Base-by-base conservation (phyloP, 2,797 vertebrate genomes). In the Fratercula arctica region DNA sequence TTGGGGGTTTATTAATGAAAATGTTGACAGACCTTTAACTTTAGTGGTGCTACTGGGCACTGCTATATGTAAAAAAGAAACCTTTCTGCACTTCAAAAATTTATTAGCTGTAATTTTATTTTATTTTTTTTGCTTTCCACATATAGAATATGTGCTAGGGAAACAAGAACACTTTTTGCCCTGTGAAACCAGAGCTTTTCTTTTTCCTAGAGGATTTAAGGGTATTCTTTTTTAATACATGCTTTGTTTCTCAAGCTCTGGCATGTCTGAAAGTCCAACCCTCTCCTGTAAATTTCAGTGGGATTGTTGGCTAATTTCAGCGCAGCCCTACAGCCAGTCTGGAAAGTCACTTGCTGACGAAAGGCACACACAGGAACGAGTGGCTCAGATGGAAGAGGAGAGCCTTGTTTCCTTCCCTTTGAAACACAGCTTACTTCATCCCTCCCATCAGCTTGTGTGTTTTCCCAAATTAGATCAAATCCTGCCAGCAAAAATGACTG, bases 51-150 rank as follows among this genome's bases (percentile, higher is more conserved):
- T 91, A 93, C 80, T 92, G 90, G 89, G 48, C 37, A 80, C 45
- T 0, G 0, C 57, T 94, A 54, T 69, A 78, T 54, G 53, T 77
- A 90, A 96, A 95, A 91, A 77, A 4, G 5, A 88, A 86, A 77
- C 13, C 21, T 92, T 96, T 95, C 87, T 85, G 29, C 89, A 92
- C 79, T 82, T 68, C 64, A 83, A 57, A 78, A 79, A 90, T 75
- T 93, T 95, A 95, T 93, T 95, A 87, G 45, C 66, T 97, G 80
- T 54, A 95, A 91, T 93, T 94, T 87, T n/a, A 28, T 92, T 96
- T 83, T 73, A 18, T 59, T 90, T 90, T 83, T 83, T 81, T 92
- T 89, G 45, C 53, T 75, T 94, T 89, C 46, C 46, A 72, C 51
- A 57, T 94, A 82, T 33, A 91, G 87, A 95, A 86, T 91, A 72